phyloP scores from a whole-genome alignment of 2,113 vertebrate genomes.

The Mormoops blainvillei region DNA sequence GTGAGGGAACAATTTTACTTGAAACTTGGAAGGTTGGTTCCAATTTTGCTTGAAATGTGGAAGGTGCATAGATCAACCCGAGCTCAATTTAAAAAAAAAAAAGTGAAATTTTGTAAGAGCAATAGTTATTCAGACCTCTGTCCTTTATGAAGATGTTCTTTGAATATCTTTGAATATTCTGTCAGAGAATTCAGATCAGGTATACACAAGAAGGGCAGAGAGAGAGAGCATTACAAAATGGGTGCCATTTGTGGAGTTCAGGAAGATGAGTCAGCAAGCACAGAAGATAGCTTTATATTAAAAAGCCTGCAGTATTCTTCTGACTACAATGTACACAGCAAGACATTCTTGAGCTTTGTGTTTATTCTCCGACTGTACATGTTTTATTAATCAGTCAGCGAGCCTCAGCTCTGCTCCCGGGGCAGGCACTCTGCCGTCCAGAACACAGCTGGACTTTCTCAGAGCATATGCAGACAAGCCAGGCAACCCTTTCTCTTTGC shows the following conservation, averaged over 20 bases:
- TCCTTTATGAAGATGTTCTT: not conserved
- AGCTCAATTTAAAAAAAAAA: not conserved
- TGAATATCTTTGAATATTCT: not conserved
- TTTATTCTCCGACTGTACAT: conserved; percentile 59
- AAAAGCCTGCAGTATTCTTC: conserved; percentile 19
- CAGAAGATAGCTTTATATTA: not conserved
- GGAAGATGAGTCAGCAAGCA: conserved; percentile 70
- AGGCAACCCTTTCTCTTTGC: not conserved
- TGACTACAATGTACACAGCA: conserved; percentile 56
- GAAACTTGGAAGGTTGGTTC: not conserved
- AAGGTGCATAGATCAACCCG: not conserved
- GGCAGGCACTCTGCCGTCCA: not conserved
- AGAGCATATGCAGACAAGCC: conserved; percentile 12
- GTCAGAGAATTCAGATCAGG: not conserved
- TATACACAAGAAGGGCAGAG: not conserved
- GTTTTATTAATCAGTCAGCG: conserved; percentile 73
- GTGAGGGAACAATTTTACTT: not conserved
- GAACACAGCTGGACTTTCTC: conserved; percentile 47
- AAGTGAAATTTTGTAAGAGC: not conserved
- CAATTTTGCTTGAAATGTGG: not conserved
- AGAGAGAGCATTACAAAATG: conserved; percentile 13
- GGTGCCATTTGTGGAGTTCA: conserved; percentile 3
- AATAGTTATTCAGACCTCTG: not conserved
- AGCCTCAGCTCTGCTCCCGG: conserved; percentile 49
- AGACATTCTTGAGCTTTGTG: conserved; percentile 31